Percentiles rank a stretch among this genome's conserved stretches.
Conservation (phyloP, 1,140 invertebrate species). For the Macrotrachela quadricornifera region DNA sequence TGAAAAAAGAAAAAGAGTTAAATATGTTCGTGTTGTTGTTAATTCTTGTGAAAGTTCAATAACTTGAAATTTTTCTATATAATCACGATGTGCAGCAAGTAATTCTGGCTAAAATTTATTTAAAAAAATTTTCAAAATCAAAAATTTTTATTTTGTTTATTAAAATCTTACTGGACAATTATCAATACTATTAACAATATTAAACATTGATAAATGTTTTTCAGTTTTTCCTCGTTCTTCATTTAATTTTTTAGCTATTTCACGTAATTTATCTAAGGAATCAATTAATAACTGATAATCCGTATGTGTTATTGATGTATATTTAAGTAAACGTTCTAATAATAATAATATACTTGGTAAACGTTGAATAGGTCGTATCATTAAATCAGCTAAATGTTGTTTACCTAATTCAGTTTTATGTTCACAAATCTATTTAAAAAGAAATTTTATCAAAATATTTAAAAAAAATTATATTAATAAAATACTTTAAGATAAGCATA, state of each 20-base stretch:
- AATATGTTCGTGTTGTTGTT: constrained; percentile 57
- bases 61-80: constrained; percentile 64
- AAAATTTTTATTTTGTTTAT: no score
- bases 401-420: constrained; percentile 63
- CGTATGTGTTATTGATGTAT: constrained; percentile 58
- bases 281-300: constrained; percentile 60
- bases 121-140: constrained; percentile 11
- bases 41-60: constrained; percentile 63
- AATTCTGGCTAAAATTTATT: constrained; percentile 43
- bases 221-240: constrained; percentile 88
- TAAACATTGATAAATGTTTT: constrained; percentile 76
- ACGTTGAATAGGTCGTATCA: constrained; percentile 85
- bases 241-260: constrained; percentile 77
- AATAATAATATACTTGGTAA: constrained; percentile 79
- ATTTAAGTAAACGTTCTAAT: constrained; percentile 71
- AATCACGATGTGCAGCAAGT: constrained; percentile 68
- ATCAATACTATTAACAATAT: constrained; percentile 90
- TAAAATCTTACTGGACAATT: constrained; percentile 49
- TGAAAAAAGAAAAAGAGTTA: constrained; percentile 72
- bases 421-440: background rate
- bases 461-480: constrained; percentile 30
- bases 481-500: constrained; percentile 85
- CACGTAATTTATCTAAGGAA: constrained; percentile 61
- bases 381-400: constrained; percentile 71
- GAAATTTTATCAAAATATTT: background rate